Base-by-base conservation (phyloP, 2,797 vertebrate genomes). In the Pterois miles region DNA sequence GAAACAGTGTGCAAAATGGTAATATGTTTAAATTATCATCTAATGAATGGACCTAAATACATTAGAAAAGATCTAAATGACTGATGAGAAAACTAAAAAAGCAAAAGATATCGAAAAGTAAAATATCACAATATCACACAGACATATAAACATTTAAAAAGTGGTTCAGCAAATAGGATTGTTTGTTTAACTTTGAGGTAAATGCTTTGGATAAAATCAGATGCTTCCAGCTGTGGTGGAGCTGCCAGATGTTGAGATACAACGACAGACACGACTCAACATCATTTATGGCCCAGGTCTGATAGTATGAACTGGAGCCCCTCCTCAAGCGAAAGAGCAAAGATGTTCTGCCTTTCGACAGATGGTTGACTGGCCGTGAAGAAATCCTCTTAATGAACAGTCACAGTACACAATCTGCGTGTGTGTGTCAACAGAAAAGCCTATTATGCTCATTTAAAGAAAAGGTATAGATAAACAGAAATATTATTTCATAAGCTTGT, bases 301-400 rank as follows among this genome's bases (percentile, higher is more conserved):
- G 40, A 34, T 11, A 0, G 23, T 18, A 33, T 57, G 56, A 69
- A 31, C 57, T 23, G 8, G 25, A 82, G 58, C 8, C 18, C 16
- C 48, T 81, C 68, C 40, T 53, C 18, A 57, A 33, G 23, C n/a
- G 56, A 65, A 79, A 84, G 22, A 65, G 57, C 78, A 80, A 83
- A 81, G 65, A 76, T 23, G 46, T 29, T 81, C 57, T 58, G 65
- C 74, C 65, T 75, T 81, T 73, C 33, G 74, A 88, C 92, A 94
- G 93, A 94, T 91, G 90, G 91, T 71, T 82, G 71, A 87, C 54
- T 65, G 34, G 58, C 67, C 1, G 56, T 14, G 60, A 57, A 76
- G 79, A 85, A 94, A 94, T 92, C 93, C 90, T 91, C 92, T 93
- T 93, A 93, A 64, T 73, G 69, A 68, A 76, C 54, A 50, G 69